Evolutionary conservation across 1,140 invertebrate genomes (phyloP).

Genomic region (Harpegnathos saltator): DNA sequence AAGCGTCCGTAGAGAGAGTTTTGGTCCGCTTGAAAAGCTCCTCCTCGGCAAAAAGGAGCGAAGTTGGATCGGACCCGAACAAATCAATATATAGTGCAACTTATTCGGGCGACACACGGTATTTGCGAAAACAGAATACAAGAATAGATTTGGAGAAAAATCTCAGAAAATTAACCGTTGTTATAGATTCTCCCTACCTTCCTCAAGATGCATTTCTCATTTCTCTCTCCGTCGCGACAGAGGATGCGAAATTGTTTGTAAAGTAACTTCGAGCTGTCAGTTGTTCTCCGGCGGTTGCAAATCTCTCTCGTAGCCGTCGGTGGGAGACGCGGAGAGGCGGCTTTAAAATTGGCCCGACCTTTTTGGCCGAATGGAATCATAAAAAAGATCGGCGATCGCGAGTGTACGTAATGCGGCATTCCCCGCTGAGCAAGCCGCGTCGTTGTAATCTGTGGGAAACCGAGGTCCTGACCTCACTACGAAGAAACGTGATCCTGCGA

Average conservation of each 20-base stretch:
- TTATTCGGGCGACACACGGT: background rate
- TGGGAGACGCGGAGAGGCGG: conserved; percentile 42
- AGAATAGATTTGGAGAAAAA: background rate
- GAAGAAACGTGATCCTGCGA: conserved; percentile 72
- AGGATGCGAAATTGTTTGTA: background rate
- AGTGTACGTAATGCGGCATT: conserved; percentile 74
- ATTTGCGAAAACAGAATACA: background rate
- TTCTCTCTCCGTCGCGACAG: background rate
- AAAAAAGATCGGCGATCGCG: conserved; percentile 76
- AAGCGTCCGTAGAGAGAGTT: background rate
- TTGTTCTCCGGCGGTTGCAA: conserved; percentile 13
- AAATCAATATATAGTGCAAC: background rate
- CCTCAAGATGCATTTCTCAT: background rate
- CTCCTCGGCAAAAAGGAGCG: too few species aligned
- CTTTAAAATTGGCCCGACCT: conserved; percentile 71
- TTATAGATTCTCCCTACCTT: background rate
- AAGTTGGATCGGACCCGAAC: background rate
- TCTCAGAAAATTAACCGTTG: background rate
- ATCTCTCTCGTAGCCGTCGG: conserved; percentile 43
- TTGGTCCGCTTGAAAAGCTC: background rate
- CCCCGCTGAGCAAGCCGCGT: conserved; percentile 73
- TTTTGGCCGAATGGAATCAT: conserved; percentile 75
- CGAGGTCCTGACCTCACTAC: conserved; percentile 67
- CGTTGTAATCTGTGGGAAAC: conserved; percentile 74
- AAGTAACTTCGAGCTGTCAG: background rate